phyloP scores from a whole-genome alignment of 2,113 vertebrate genomes.

The Australoheros scitulus region DNA sequence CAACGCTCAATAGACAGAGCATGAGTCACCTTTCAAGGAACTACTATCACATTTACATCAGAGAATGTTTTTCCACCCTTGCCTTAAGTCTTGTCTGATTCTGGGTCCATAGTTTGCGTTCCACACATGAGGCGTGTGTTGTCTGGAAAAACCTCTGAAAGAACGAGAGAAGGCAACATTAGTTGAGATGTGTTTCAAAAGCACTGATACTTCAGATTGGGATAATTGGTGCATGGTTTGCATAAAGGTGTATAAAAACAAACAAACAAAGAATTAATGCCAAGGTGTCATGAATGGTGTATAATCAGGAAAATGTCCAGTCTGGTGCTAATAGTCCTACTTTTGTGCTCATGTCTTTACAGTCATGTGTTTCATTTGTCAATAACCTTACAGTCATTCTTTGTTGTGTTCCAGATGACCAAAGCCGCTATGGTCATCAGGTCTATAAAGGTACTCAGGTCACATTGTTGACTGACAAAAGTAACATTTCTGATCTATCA shows the following conservation, averaged over 20 bases:
- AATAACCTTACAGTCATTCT: neutral
- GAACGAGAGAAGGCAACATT: accelerated
- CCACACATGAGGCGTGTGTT: no score
- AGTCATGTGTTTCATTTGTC: neutral
- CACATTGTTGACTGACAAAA: no score
- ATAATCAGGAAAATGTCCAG: neutral
- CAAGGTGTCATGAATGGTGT: neutral
- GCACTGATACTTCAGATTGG: neutral
- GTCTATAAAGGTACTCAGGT: constrained; percentile 35
- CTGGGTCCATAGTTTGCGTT: neutral
- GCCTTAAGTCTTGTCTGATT: neutral
- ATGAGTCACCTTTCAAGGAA: neutral
- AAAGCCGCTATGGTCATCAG: neutral
- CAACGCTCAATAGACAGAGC: neutral
- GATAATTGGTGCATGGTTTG: neutral
- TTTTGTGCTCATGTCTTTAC: neutral
- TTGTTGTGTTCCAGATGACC: constrained; percentile 24
- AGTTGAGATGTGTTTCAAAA: neutral
- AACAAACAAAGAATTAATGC: neutral
- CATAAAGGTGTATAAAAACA: neutral
- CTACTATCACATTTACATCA: neutral
- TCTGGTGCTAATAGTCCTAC: neutral
- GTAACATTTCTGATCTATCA: neutral
- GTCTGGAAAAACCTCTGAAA: neutral
- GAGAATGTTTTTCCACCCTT: neutral